Evolutionary conservation across 2,113 vertebrate species (phyloP), one percentile per base, ranked within the genome.

Genomic region (Noturus placidus): DNA sequence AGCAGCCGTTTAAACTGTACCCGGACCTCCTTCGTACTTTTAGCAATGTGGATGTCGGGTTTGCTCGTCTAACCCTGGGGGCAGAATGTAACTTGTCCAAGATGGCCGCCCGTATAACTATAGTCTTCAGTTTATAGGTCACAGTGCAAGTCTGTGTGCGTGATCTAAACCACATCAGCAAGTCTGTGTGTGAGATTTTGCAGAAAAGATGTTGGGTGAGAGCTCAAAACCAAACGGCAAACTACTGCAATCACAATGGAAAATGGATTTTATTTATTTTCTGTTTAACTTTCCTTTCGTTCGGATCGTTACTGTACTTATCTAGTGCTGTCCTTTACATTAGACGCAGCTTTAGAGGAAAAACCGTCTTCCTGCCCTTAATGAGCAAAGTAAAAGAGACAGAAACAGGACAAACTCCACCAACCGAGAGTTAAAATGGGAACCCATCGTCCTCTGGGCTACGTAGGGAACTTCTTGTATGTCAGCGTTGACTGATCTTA

Each of bases 1-100:
- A 92, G 91, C 92, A 61, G 92, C 86, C 83, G 82, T 87, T 91
- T 92, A 92, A 94, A 88, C 88, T 52, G 89, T 33, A 3, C 89
- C 89, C 56, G 83, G 38, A 86, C 83, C 85, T 78, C 86, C 84
- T 42, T 17, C 6, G 25, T 46, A 72, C 85, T 74, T 84, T 46
- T n/a, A 38, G 54, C 70, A 67, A 81, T 17, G 42, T 65, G 56
- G 91, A 89, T 89, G 86, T 90, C 88, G 81, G 57, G 82, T 88
- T 83, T 25, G 57, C 25, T 74, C 57, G 33, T 46, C 42, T 2
- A 5, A 4, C 27, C 27, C 27, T 65, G 27, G 6, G 15, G 19
- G 9, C 33, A 46, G 8, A 42, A 46, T 22, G 33, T 38, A 10
- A 2, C 15, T 22, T 74, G 0, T 74, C 38, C 38, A 74, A 10